These are phyloP conservation scores for Mycteria americana DNA, from an alignment of 2,797 vertebrate species.

Conservation along the genomic window DNA sequence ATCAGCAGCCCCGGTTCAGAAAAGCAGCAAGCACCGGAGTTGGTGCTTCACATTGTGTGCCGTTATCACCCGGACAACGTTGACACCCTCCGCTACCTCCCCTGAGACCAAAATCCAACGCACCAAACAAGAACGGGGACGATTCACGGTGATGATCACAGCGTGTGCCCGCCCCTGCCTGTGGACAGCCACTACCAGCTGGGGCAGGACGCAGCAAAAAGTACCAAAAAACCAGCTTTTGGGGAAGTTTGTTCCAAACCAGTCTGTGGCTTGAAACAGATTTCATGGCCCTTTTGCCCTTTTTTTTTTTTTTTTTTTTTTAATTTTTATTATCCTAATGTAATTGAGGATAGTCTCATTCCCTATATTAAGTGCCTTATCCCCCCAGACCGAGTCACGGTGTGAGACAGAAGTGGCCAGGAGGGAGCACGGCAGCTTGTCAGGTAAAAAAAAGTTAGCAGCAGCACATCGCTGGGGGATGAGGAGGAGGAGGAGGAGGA, in stretches of 20 bases:
- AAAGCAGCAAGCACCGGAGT: not conserved
- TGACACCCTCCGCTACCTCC: not conserved
- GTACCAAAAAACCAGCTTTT: accelerated
- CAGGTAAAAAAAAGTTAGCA: not conserved
- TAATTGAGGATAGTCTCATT: not conserved
- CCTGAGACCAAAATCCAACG: not conserved
- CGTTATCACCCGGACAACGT: accelerated
- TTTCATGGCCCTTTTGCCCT: not conserved
- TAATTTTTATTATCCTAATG: not conserved
- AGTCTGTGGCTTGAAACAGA: not conserved
- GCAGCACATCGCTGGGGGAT: not conserved
- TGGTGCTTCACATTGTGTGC: not conserved
- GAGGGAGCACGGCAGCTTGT: not conserved
- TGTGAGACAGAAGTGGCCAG: not conserved
- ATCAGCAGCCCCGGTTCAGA: not conserved
- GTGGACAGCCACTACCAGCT: not conserved
- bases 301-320: not conserved
- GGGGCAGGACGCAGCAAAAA: not conserved
- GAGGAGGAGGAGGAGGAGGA: not conserved
- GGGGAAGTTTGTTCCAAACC: not conserved
- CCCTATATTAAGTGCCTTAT: not conserved
- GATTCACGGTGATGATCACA: too few species aligned
- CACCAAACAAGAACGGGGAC: not conserved
- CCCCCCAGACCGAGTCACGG: not conserved
- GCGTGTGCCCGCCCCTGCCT: not conserved